Percentiles rank a stretch among this genome's conserved stretches.
These are phyloP conservation scores for Teleogryllus occipitalis DNA, from an alignment of 1,140 invertebrate genomes.

Conservation along the genomic window DNA sequence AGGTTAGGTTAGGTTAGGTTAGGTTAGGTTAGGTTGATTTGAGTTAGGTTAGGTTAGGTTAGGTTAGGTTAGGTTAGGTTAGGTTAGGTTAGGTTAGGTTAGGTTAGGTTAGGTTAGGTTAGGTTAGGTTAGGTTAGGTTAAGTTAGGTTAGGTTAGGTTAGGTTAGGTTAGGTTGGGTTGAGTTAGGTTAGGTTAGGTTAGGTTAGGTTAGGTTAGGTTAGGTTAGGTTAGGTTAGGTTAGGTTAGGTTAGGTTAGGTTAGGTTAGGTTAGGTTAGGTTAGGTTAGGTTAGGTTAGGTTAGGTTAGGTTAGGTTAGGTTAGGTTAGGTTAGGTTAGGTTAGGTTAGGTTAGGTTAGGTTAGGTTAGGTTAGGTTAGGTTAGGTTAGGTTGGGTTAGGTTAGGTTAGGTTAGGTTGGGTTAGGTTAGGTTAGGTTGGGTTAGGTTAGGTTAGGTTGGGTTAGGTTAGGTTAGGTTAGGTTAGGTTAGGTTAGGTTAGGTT, in stretches of 20 bases:
- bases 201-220: slow-evolving; percentile 15
- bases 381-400: slow-evolving; percentile 14
- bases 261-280: slow-evolving; percentile 18
- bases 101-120: slow-evolving; percentile 17
- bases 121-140: slow-evolving; percentile 18
- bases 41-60: slow-evolving; percentile 10
- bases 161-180: slow-evolving; percentile 8
- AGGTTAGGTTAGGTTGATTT: slow-evolving; percentile 15
- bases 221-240: slow-evolving; percentile 27
- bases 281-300: slow-evolving; percentile 29
- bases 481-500: neutral
- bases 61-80: neutral
- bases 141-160: slow-evolving; percentile 18
- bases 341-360: too few relatives aligned
- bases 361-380: slow-evolving; percentile 25
- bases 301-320: slow-evolving; percentile 30
- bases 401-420: neutral
- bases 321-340: slow-evolving; percentile 28
- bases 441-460: too few relatives aligned
- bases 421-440: slow-evolving; percentile 9
- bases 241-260: slow-evolving; percentile 17
- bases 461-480: neutral
- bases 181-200: slow-evolving; percentile 13
- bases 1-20: slow-evolving; percentile 16
- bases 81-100: slow-evolving; percentile 10